Percentiles rank a stretch among this genome's conserved stretches.
These are phyloP conservation scores for Dermochelys coriacea DNA, from an alignment of 2,797 vertebrate genomes.

Conservation along the genomic window DNA sequence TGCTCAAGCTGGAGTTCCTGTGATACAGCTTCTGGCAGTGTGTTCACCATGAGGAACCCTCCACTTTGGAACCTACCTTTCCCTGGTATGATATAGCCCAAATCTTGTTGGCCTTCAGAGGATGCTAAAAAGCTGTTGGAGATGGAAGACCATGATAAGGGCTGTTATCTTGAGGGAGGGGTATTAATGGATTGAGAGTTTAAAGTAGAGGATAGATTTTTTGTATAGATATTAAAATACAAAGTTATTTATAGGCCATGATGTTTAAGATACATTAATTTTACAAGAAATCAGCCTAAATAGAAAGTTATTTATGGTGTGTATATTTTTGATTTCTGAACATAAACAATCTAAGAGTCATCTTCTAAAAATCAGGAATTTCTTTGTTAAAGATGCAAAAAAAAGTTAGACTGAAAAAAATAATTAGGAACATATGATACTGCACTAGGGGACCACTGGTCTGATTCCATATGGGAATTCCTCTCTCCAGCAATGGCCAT, in stretches of 20 bases:
- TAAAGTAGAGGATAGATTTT: neutral
- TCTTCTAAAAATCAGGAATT: neutral
- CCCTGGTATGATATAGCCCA: slow-evolving; percentile 5
- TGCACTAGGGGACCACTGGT: neutral
- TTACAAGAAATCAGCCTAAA: neutral
- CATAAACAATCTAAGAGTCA: neutral
- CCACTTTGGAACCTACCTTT: neutral
- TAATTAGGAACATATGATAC: neutral
- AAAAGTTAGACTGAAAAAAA: neutral
- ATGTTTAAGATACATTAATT: neutral
- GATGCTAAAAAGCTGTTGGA: slow-evolving; percentile 23
- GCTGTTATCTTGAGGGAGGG: neutral
- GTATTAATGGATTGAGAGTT: neutral
- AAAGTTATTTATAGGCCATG: neutral
- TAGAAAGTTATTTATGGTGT: neutral
- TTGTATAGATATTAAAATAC: neutral
- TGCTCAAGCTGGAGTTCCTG: neutral
- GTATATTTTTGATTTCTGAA: too few relatives aligned
- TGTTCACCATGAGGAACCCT: neutral
- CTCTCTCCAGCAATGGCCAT: accelerated
- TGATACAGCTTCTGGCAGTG: neutral
- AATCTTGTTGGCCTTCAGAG: slow-evolving; percentile 22
- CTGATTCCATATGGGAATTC: neutral
- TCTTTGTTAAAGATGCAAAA: neutral
- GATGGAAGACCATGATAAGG: slow-evolving; percentile 25